Percentiles rank a stretch among this genome's conserved stretches.
These are phyloP conservation scores for Glyptemys insculpta DNA, from an alignment of 2,797 vertebrate species.

Conservation along the genomic window DNA sequence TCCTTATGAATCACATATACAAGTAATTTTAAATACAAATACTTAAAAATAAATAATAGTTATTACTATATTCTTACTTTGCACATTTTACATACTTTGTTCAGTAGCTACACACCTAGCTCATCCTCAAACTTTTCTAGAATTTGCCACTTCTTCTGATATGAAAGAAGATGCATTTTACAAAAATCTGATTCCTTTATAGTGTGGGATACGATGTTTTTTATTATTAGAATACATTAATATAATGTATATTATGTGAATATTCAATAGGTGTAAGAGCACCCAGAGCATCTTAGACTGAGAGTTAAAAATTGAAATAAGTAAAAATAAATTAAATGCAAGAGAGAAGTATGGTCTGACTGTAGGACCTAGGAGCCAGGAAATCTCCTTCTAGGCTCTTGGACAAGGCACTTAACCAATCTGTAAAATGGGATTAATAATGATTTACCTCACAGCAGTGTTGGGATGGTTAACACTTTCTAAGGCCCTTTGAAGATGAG, in stretches of 20 bases:
- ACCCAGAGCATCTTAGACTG: background rate
- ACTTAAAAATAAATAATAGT: background rate
- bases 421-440: background rate
- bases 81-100: background rate
- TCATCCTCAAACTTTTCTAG: background rate
- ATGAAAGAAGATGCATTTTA: background rate
- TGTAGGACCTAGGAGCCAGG: background rate
- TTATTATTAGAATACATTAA: background rate
- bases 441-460: background rate
- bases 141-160: background rate
- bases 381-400: background rate
- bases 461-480: background rate
- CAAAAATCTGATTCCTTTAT: background rate
- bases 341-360: background rate
- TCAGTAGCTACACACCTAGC: background rate
- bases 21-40: background rate
- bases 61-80: background rate
- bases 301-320: background rate
- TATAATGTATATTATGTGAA: fast-evolving
- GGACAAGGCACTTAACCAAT: background rate
- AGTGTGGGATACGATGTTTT: background rate
- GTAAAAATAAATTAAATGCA: background rate
- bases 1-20: background rate
- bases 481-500: background rate
- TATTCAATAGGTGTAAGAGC: background rate